A percentile compares a stretch with the other conserved stretches of the same genome.
phyloP scores from a whole-genome alignment of 1,140 invertebrate genomes.

The Drosophila aff. region DNA sequence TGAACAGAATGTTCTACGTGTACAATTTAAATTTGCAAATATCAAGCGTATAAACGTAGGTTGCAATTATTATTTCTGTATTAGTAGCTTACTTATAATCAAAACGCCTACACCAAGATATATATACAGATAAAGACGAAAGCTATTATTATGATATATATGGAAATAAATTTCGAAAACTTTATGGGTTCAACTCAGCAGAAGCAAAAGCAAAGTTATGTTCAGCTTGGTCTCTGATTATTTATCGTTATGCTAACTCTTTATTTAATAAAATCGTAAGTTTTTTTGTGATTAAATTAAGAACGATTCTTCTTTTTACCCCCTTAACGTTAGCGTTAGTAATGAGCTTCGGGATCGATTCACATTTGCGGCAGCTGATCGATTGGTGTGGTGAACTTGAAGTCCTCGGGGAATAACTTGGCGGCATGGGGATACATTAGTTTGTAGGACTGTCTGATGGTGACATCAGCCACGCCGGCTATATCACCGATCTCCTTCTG shows the following conservation, averaged over 20 bases:
- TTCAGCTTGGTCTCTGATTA: conserved; percentile 22
- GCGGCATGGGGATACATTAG: conserved; percentile 97
- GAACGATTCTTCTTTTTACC: conserved; percentile 30
- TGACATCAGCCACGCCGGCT: conserved; percentile 99
- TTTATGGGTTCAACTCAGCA: conserved; percentile 36
- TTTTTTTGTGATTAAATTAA: conserved; percentile 57
- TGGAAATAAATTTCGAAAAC: conserved; percentile 33
- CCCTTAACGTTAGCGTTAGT: conserved; percentile 47
- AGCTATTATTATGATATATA: conserved; percentile 22
- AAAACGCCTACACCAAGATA: conserved; percentile 31
- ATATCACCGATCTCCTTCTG: conserved; percentile 99
- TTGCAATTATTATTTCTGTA: conserved; percentile 19
- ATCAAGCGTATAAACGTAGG: conserved; percentile 24
- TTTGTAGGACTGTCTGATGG: conserved; percentile 99
- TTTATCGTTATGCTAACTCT: conserved; percentile 50
- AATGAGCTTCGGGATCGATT: conserved; percentile 58
- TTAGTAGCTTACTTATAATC: conserved; percentile 30
- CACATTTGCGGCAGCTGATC: conserved; percentile 96
- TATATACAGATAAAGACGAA: conserved; percentile 17
- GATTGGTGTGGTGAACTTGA: conserved; percentile 97
- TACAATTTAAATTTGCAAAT: conserved; percentile 17
- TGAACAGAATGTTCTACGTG: conserved; percentile 7
- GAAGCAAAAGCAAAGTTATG: conserved; percentile 5
- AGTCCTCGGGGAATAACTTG: conserved; percentile 97
- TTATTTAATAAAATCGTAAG: conserved; percentile 70